phyloP scores from a whole-genome alignment of 2,888 invertebrate genomes.

The Drosophila pegasa region DNA sequence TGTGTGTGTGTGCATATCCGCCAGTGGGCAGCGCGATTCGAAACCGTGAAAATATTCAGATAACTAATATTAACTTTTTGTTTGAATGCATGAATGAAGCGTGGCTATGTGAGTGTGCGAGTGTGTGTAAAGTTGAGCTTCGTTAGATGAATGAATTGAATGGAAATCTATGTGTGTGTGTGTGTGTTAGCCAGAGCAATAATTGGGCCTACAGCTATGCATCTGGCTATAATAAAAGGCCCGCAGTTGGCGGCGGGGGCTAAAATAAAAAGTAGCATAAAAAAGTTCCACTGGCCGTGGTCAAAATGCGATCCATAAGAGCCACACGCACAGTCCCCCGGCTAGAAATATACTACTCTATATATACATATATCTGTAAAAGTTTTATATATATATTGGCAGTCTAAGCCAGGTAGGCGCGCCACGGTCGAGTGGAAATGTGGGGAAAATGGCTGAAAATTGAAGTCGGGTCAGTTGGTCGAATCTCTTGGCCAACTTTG shows the following conservation, averaged over 20 bases:
- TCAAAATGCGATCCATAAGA: conserved; percentile 27
- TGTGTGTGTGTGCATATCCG: conserved; percentile 56
- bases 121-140: conserved; percentile 24
- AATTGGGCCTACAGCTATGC: conserved; percentile 37
- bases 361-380: not conserved
- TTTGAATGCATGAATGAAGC: conserved; percentile 75
- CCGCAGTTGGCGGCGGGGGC: conserved; percentile 31
- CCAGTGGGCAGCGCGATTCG: conserved; percentile 70
- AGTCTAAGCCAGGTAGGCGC: conserved; percentile 30
- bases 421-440: conserved; percentile 35
- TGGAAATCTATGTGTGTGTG: conserved; percentile 15
- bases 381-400: conserved; percentile 2
- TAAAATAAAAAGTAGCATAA: conserved; percentile 9
- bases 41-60: conserved; percentile 78
- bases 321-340: conserved; percentile 16
- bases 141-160: conserved; percentile 51
- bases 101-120: conserved; percentile 27
- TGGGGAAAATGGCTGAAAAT: conserved; percentile 11
- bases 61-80: conserved; percentile 77
- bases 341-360: conserved; percentile 4
- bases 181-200: conserved; percentile 21
- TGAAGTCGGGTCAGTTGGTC: conserved; percentile 45
- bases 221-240: conserved; percentile 28
- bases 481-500: conserved; percentile 13
- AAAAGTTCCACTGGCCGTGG: conserved; percentile 33